Conservation (phyloP, 2,888 invertebrate genomes). For the Sinhomidia bicolor region DNA sequence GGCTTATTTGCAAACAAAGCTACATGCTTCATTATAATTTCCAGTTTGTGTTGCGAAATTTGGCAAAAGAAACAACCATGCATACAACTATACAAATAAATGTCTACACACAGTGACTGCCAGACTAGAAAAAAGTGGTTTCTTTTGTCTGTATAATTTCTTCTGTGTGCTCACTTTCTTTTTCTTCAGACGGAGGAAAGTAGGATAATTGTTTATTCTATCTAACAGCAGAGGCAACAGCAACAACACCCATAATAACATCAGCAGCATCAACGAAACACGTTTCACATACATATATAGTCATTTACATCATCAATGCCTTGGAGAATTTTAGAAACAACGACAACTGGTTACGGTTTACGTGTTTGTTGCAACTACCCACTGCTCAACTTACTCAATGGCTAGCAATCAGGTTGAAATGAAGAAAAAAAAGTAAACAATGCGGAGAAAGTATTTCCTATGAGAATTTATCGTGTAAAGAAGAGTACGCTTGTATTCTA, state of each 20-base stretch:
- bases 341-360: slow-evolving; percentile 11
- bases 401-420: neutral
- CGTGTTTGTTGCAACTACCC: neutral
- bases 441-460: slow-evolving; percentile 38
- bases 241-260: neutral
- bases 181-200: too few relatives aligned
- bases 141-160: too few relatives aligned
- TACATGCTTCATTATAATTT: too few relatives aligned
- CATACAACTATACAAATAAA: too few relatives aligned
- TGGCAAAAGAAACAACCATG: too few relatives aligned
- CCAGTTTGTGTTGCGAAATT: too few relatives aligned
- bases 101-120: too few relatives aligned
- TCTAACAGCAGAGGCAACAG: neutral
- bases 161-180: too few relatives aligned
- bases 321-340: slow-evolving; percentile 33
- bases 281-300: neutral
- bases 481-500: neutral
- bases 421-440: slow-evolving; percentile 21
- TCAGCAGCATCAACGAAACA: neutral
- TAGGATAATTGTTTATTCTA: neutral
- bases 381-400: slow-evolving; percentile 32
- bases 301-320: slow-evolving; percentile 35
- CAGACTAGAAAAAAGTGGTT: too few relatives aligned
- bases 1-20: too few relatives aligned
- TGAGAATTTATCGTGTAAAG: slow-evolving; percentile 1